These are phyloP conservation scores for Bujurquina vittata DNA, from an alignment of 2,113 vertebrate genomes.

Conservation along the genomic window DNA sequence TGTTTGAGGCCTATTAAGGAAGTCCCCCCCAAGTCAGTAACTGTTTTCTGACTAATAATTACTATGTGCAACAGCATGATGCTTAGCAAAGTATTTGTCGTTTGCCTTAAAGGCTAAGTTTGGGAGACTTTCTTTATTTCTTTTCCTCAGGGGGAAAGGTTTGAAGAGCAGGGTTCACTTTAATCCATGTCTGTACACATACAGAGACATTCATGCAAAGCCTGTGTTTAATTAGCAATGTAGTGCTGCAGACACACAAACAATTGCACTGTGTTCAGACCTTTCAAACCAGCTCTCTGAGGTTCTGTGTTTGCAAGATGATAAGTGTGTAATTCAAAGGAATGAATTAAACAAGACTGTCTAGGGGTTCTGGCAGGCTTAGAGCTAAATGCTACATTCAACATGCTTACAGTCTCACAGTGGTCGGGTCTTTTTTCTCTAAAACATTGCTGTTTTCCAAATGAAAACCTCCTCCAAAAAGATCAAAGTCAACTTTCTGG, in stretches of 20 bases:
- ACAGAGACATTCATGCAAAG: neutral
- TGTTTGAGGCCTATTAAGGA: constrained; percentile 33
- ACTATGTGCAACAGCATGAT: neutral
- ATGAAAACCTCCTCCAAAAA: neutral
- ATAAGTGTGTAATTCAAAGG: constrained; percentile 7
- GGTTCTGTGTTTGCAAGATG: neutral
- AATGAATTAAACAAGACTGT: neutral
- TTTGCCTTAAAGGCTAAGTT: constrained; percentile 3
- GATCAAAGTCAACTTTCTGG: neutral
- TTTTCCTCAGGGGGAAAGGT: neutral
- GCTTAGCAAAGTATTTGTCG: constrained; percentile 5
- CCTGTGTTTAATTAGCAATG: constrained; percentile 29
- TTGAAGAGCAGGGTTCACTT: constrained; percentile 2
- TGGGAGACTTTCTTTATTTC: neutral
- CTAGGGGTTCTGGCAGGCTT: neutral
- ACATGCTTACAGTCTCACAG: neutral
- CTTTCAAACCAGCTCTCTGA: constrained; percentile 11
- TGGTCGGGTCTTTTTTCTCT: neutral
- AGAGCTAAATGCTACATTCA: neutral
- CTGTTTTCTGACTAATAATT: constrained; percentile 21
- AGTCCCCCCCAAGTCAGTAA: constrained; percentile 38
- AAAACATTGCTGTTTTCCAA: neutral
- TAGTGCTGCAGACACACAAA: constrained; percentile 14
- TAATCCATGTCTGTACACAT: neutral
- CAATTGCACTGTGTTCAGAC: constrained; percentile 13